phyloP scores from a whole-genome alignment of 2,113 vertebrate species.

The Sapajus apella region DNA sequence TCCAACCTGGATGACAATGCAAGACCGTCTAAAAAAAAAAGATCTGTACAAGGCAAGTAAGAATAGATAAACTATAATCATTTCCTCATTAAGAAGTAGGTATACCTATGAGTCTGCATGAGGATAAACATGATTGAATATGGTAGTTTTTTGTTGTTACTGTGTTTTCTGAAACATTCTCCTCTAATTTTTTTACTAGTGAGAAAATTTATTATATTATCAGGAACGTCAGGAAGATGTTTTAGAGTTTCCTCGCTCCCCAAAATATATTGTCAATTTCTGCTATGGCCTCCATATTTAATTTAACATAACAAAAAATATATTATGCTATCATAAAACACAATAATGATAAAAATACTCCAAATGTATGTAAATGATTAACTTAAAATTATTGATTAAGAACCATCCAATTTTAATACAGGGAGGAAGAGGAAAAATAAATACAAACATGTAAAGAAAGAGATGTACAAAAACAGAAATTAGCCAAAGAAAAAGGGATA shows the following conservation, averaged over 20 bases:
- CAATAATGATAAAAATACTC: not conserved
- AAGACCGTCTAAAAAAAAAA: too few species aligned
- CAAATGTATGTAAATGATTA: not conserved
- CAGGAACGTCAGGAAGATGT: not conserved
- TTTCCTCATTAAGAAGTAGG: not conserved
- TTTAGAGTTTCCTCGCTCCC: not conserved
- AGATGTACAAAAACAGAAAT: not conserved
- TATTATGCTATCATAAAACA: not conserved
- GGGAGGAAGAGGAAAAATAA: not conserved
- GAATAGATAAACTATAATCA: not conserved
- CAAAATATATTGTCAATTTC: not conserved
- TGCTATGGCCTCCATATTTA: not conserved
- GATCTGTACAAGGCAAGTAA: not conserved
- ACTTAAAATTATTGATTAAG: not conserved
- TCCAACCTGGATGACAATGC: too few species aligned
- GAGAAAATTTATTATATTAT: not conserved
- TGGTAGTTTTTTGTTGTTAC: not conserved
- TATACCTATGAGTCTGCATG: not conserved
- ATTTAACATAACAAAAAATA: not conserved
- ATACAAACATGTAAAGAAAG: not conserved
- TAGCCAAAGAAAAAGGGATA: not conserved
- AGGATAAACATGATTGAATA: not conserved
- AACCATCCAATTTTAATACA: not conserved
- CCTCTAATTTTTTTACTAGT: not conserved
- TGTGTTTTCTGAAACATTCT: not conserved